Evolutionary conservation across 2,888 invertebrate genomes (phyloP), one percentile per base, ranked within the genome.

Genomic region (Trachelus troglodyta): DNA sequence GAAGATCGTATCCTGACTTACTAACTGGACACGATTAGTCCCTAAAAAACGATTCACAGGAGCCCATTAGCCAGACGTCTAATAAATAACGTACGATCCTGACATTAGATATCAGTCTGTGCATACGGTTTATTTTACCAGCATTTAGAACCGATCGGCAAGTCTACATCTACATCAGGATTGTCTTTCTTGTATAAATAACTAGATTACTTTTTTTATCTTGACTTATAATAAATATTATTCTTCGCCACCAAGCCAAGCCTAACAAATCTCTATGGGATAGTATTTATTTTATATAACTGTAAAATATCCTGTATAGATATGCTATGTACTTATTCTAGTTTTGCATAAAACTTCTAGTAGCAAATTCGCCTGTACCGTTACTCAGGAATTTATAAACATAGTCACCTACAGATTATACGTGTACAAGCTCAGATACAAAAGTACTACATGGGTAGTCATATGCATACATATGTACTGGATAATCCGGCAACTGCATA

Each of bases 71-170:
- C 71, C 71, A 33, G 71, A 71, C 71, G 34, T 31, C 71, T 11
- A 71, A 71, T 71, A 71, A 71, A 71, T 71, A 71, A 34, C 71
- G 31, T 34, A 71, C 33, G 12, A 71, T 71, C 71, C 71, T n/a
- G 71, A 12, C 71, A 34, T 12, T 12, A 33, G 71, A 71, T 71
- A 71, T 33, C 71, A 31, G 31, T 34, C 34, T 34, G 34, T 12
- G 15, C 31, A 23, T 34, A 34, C 71, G 71, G 34, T 71, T 56
- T 56, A 56, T 56, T 56, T 56, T 23, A 15, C 23, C 56, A 56
- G 56, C 56, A 1, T 56, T 9, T 0, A 56, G 56, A 56, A 56
- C 56, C 56, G 56, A 56, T 56, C 56, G 23, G 9, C 23, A 56
- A 15, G 23, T 56, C 23, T 9, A 23, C 23, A 9, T 56, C 56